phyloP scores from a whole-genome alignment of 2,797 vertebrate species.

The Orientallactaga sibirica region DNA sequence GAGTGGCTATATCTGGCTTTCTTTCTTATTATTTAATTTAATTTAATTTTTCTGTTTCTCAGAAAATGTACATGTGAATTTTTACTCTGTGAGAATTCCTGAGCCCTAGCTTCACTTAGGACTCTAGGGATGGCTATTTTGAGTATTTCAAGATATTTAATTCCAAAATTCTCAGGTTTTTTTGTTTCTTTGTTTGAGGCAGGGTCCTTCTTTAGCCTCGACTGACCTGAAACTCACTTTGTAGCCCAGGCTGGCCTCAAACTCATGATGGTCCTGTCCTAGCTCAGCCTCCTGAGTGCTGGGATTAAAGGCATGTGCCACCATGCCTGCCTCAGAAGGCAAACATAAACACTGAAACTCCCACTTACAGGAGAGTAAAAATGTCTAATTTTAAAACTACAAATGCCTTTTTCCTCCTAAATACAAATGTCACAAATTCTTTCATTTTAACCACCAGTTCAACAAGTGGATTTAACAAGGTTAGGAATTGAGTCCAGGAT shows the following conservation, averaged over 20 bases:
- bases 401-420: background rate
- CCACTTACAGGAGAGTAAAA: background rate
- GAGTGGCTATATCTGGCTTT: no score
- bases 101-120: no score
- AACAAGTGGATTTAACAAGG: background rate
- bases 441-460: background rate
- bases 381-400: background rate
- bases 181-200: no score
- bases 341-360: background rate
- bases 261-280: no score
- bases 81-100: background rate
- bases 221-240: no score
- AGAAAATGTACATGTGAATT: no score
- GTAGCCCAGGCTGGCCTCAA: no score
- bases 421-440: background rate
- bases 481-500: background rate
- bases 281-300: no score
- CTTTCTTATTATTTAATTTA: no score
- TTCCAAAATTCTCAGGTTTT: background rate
- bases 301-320: no score
- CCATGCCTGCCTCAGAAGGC: background rate
- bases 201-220: no score
- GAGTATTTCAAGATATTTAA: background rate
- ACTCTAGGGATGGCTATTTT: background rate
- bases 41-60: no score